Evolutionary conservation across 1,140 invertebrate species (phyloP).

Genomic region (Platyura marginata): DNA sequence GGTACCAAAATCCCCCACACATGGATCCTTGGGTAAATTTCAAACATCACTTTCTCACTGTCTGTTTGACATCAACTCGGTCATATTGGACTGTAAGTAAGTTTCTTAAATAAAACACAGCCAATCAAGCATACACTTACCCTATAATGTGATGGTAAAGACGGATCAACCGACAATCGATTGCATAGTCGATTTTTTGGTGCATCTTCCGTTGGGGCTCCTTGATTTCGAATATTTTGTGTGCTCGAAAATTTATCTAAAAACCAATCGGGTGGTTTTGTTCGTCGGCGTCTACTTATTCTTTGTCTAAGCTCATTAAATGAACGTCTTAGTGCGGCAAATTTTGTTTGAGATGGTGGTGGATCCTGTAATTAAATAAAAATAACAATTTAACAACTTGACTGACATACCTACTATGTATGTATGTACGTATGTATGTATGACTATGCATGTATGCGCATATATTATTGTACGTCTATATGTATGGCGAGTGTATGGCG

Average conservation of each 20-base stretch:
- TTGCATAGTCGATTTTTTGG: conserved; percentile 29
- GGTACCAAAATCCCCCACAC: no score
- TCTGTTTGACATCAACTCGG: no score
- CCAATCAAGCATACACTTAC: conserved; percentile 26
- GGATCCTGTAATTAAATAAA: background rate
- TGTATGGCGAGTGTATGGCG: background rate
- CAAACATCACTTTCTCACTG: no score
- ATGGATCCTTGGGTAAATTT: no score
- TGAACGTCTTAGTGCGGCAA: conserved; percentile 18
- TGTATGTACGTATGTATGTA: background rate
- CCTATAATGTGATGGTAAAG: conserved; percentile 38
- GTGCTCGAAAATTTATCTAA: conserved; percentile 35
- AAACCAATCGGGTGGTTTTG: conserved; percentile 37
- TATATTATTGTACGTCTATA: no score
- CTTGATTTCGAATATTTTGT: conserved; percentile 10
- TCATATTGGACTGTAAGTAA: no score
- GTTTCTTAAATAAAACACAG: no score
- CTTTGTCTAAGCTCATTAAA: conserved; percentile 20
- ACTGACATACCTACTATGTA: background rate
- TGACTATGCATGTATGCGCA: background rate
- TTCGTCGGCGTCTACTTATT: conserved; percentile 19
- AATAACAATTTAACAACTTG: background rate
- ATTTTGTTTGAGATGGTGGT: conserved; percentile 8
- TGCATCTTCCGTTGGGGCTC: conserved; percentile 9
- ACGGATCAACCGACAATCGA: conserved; percentile 39